These are phyloP conservation scores for Arion vulgaris DNA, from an alignment of 1,140 invertebrate genomes.

Conservation along the genomic window DNA sequence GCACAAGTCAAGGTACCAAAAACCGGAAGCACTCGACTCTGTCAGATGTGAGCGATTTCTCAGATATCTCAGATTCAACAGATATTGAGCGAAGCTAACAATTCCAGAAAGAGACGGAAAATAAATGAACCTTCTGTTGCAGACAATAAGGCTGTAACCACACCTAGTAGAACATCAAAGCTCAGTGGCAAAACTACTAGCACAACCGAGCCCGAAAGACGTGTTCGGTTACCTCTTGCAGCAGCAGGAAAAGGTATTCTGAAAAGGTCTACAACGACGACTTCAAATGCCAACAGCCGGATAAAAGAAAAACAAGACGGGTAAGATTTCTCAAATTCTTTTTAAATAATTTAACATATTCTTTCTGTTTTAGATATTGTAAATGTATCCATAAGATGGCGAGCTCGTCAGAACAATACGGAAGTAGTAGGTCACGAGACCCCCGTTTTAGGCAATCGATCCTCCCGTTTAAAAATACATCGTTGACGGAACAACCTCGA, in stretches of 20 bases:
- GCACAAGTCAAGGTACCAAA: background rate
- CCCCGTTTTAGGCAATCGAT: no score
- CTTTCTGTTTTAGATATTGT: no score
- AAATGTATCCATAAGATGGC: no score
- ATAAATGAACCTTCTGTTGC: background rate
- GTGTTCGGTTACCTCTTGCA: background rate
- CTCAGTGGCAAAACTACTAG: background rate
- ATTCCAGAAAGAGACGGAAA: background rate
- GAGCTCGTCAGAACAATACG: no score
- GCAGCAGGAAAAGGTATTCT: background rate
- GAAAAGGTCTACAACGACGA: background rate
- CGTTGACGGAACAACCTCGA: no score
- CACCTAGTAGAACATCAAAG: background rate
- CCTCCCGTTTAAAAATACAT: no score
- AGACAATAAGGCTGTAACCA: background rate
- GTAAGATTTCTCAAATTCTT: background rate
- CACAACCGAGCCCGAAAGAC: background rate
- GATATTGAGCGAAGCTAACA: background rate
- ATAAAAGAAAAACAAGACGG: background rate
- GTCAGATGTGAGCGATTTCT: constrained; percentile 18
- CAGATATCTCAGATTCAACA: constrained; percentile 11
- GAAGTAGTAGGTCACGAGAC: no score
- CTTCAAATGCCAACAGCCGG: background rate
- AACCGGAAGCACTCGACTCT: background rate
- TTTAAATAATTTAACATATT: background rate